phyloP scores from a whole-genome alignment of 1,140 invertebrate species.

The Microplitis mediator region DNA sequence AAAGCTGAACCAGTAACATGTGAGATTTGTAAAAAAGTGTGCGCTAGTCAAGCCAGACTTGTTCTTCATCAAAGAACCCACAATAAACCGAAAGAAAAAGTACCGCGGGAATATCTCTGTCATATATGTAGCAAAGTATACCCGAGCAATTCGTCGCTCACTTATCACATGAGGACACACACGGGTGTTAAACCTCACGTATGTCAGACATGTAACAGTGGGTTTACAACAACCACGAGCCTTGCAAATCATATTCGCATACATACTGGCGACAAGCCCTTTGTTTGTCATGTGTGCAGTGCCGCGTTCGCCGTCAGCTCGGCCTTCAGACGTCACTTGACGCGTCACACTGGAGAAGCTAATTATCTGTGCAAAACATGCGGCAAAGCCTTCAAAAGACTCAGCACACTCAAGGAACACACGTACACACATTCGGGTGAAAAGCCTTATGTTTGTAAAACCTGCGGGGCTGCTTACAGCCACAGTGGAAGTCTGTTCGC shows the following conservation, averaged over 20 bases:
- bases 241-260: slow-evolving; percentile 60
- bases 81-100: slow-evolving; percentile 57
- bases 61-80: slow-evolving; percentile 57
- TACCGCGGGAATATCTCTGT: slow-evolving; percentile 58
- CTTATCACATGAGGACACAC: slow-evolving; percentile 62
- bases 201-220: slow-evolving; percentile 61
- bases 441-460: slow-evolving; percentile 65
- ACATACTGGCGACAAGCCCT: slow-evolving; percentile 59
- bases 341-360: slow-evolving; percentile 67
- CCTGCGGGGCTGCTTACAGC: slow-evolving; percentile 63
- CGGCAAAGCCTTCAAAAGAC: slow-evolving; percentile 70
- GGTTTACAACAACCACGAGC: slow-evolving; percentile 60
- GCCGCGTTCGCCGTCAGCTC: slow-evolving; percentile 60
- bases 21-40: slow-evolving; percentile 58
- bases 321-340: slow-evolving; percentile 62
- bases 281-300: slow-evolving; percentile 60
- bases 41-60: slow-evolving; percentile 57
- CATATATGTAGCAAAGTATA: slow-evolving; percentile 62
- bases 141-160: slow-evolving; percentile 60
- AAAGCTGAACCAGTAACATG: slow-evolving; percentile 58
- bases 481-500: slow-evolving; percentile 61
- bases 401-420: slow-evolving; percentile 66
- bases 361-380: slow-evolving; percentile 68
- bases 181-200: slow-evolving; percentile 59
- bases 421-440: slow-evolving; percentile 66